Evolutionary conservation across 2,888 invertebrate genomes (phyloP), one percentile per base, ranked within the genome.

Genomic region (Folsomia candida): DNA sequence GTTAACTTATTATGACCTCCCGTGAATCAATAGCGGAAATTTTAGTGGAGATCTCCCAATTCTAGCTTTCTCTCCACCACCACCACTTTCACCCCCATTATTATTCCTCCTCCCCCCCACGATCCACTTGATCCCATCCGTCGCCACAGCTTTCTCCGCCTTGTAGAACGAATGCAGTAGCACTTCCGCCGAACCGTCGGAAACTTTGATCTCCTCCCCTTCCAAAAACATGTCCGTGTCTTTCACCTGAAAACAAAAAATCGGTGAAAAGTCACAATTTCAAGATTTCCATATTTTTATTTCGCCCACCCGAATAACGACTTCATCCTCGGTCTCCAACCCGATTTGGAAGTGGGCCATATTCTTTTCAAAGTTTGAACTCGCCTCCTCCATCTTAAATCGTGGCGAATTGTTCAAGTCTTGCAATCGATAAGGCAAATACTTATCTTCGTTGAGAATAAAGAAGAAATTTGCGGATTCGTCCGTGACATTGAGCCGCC

Each of bases 351-450:
- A 76, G 37, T 73, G 73, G 11, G 73, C 66, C n/a, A 54, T 58
- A 28, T 76, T 73, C 6, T 67, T 58, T 26, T 76, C 73, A 6
- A 60, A 69, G 20, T 65, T 65, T 28, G 68, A 72, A 51, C 72
- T 69, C n/a, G 73, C 71, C 54, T 76, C 76, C 18, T 69, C 70
- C 76, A 76, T 76, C 58, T 69, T 73, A 54, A 76, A 76, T 28
- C 76, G 61, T 25, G 76, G 76, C 9, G 73, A 72, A 20, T 76
- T 76, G 67, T 68, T 68, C 9, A 76, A 47, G 66, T 73, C 76
- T 29, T 73, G 73, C 2, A 76, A 69, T 59, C 76, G 68, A 58
- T 76, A 76, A 9, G 71, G 62, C 71, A 70, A 76, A 63, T 76
- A 76, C 24, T 70, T 70, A 18, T 47, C 47, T 9, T 47, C 9